phyloP scores from a whole-genome alignment of 2,113 vertebrate species.

The Halcyon senegalensis region DNA sequence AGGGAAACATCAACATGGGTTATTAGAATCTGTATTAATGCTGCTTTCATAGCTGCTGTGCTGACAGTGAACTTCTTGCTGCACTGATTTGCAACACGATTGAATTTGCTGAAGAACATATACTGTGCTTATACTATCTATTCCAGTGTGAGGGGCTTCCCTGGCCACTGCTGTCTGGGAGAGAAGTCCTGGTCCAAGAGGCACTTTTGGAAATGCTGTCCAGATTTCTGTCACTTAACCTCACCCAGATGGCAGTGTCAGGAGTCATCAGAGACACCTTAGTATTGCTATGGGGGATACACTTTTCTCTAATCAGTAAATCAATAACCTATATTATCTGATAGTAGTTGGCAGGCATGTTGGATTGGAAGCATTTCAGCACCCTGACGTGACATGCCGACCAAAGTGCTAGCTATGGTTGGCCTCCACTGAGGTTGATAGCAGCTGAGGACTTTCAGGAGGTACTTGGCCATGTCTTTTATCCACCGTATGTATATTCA shows the following conservation, averaged over 20 bases:
- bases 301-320: background rate
- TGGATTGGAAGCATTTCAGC: background rate
- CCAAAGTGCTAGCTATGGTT: background rate
- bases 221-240: background rate
- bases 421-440: background rate
- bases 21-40: background rate
- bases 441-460: background rate
- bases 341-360: background rate
- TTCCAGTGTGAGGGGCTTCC: background rate
- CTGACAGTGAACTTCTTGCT: background rate
- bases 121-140: background rate
- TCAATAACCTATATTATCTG: background rate
- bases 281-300: background rate
- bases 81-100: background rate
- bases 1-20: background rate
- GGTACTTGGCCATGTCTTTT: background rate
- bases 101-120: background rate
- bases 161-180: background rate
- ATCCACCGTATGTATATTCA: background rate
- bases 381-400: fast-evolving
- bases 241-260: background rate
- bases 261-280: background rate
- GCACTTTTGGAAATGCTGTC: background rate
- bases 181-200: background rate
- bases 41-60: background rate